These are phyloP conservation scores for Nyctibius grandis DNA, from an alignment of 2,797 vertebrate genomes.

Conservation along the genomic window DNA sequence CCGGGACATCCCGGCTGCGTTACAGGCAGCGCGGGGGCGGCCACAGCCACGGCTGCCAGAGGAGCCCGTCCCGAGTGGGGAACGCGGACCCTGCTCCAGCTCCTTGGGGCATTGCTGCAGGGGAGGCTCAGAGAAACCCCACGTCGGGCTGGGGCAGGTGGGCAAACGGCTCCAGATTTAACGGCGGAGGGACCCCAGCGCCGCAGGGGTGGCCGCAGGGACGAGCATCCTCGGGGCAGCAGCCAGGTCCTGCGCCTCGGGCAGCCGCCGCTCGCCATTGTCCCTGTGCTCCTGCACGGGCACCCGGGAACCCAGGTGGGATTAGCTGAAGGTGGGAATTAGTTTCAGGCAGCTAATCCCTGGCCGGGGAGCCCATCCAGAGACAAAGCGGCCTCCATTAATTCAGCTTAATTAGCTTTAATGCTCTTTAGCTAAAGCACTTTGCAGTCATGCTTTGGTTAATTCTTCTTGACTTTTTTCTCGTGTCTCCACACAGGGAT, in stretches of 20 bases:
- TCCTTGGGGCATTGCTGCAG: not conserved
- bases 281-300: not conserved
- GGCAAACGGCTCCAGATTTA: too few species aligned
- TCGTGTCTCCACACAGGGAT: accelerated
- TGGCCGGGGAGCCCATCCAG: not conserved
- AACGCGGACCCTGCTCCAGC: not conserved
- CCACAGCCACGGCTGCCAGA: not conserved
- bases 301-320: not conserved
- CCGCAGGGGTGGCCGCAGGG: not conserved
- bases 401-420: slow-evolving; percentile 31
- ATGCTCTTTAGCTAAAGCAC: slow-evolving; percentile 5
- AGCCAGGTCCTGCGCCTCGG: not conserved
- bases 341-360: not conserved
- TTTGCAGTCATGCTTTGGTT: not conserved
- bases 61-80: accelerated
- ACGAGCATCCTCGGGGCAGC: not conserved
- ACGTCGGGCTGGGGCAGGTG: not conserved
- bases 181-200: accelerated
- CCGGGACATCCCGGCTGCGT: accelerated
- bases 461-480: slow-evolving; percentile 14
- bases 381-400: not conserved
- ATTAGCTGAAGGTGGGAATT: not conserved
- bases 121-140: not conserved
- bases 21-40: accelerated
- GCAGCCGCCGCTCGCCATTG: accelerated